Base-by-base conservation (phyloP, 2,113 vertebrate species). In the Oostethus manadensis region DNA sequence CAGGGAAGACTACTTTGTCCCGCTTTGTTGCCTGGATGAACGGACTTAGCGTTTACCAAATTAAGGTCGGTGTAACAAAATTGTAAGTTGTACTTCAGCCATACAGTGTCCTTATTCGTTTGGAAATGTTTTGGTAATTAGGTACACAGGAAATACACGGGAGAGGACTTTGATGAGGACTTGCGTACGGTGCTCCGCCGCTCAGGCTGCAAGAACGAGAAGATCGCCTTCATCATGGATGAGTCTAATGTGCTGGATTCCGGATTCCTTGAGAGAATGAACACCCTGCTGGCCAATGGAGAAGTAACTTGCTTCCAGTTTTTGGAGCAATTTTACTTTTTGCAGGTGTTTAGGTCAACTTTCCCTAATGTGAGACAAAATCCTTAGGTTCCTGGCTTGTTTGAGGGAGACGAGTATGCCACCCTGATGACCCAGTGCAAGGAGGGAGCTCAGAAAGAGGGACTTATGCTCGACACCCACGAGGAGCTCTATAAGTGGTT, bases 1-100 rank as follows among this genome's bases (percentile, higher is more conserved):
- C 97, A 11, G 97, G 97, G 44, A 99, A 99, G 74, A 99, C 97
- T 1, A 99, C 97, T 0, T 87, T 99, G 44, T 99, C 97, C 4
- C 93, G 97, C 60, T 99, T 99, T 6, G 96, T 99, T 53, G 96
- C 97, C 71, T 99, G 97, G 97, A 99, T 99, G 97, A 99, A 99
- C 0, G 97, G 97, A 23, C 84, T 99, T 53, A 99, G 96, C 5
- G 97, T 99, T 43, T 99, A 99, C 77, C 97, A 99, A 85, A 99
- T 99, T 62, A 99, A 99, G 94, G 97, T 99, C 57, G 8, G 90
- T 63, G 13, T 10, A 15, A 8, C 3, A 5, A 1, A 45, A 11
- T 49, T 22, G 1, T 33, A 35, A 40, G 6, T 5, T 40, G 35
- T n/a, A 23, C 45, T 56, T 8, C 4, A 47, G 18, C 17, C 2